phyloP scores from a whole-genome alignment of 2,797 vertebrate genomes.

The Hoplostethus atlanticus region DNA sequence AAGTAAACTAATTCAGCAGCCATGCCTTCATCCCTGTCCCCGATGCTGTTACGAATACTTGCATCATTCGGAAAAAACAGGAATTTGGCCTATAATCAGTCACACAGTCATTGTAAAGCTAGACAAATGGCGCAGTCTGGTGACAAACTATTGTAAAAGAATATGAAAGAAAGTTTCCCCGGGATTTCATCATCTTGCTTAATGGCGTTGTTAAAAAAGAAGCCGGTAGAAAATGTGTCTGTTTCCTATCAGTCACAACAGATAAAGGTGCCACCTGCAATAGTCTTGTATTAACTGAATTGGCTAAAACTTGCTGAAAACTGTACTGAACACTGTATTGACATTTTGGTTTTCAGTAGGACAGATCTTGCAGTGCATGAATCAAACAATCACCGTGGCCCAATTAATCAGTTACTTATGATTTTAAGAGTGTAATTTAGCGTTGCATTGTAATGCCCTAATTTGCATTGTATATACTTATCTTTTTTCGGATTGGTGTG shows the following conservation, averaged over 20 bases:
- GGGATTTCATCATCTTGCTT: constrained; percentile 81
- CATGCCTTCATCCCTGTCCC: constrained; percentile 63
- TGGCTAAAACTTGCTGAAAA: constrained; percentile 37
- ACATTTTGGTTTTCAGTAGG: constrained; percentile 28
- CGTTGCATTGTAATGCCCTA: constrained; percentile 47
- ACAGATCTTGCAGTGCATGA: constrained; percentile 45
- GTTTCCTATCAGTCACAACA: constrained; percentile 34
- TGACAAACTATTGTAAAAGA: constrained; percentile 78
- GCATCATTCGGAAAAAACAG: constrained; percentile 81
- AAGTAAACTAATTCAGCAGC: constrained; percentile 70
- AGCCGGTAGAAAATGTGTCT: constrained; percentile 52
- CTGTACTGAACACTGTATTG: constrained; percentile 33
- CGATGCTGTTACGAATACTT: constrained; percentile 82
- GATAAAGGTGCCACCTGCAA: constrained; percentile 51
- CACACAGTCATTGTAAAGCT: constrained; percentile 78
- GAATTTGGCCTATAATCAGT: constrained; percentile 85
- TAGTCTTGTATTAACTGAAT: constrained; percentile 46
- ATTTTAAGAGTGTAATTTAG: constrained; percentile 52
- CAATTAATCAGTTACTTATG: constrained; percentile 75
- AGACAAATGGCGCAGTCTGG: constrained; percentile 79
- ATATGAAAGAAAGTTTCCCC: constrained; percentile 78
- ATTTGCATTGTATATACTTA: constrained; percentile 67
- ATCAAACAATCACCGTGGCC: constrained; percentile 69
- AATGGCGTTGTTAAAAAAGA: constrained; percentile 79
- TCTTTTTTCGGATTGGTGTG: constrained; percentile 31